These are phyloP conservation scores for Nettapus auritus DNA, from an alignment of 2,113 vertebrate species.

Conservation along the genomic window DNA sequence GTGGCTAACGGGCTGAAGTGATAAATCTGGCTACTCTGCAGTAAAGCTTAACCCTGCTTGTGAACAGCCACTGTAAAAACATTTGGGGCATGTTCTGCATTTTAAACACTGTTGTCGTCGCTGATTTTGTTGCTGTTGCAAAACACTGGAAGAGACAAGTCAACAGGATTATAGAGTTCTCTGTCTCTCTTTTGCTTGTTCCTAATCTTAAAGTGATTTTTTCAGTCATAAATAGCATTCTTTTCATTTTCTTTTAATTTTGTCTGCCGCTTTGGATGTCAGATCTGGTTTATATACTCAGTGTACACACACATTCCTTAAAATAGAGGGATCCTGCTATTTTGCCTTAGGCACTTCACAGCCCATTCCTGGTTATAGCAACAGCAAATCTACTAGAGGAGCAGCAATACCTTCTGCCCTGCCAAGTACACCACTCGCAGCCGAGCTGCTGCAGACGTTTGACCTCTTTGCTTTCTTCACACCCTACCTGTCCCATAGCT, in stretches of 20 bases:
- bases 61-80: constrained; percentile 58
- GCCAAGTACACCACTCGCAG: not conserved
- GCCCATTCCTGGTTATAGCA: constrained; percentile 1
- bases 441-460: not conserved
- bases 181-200: constrained; percentile 56
- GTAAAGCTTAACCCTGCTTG: constrained; percentile 31
- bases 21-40: constrained; percentile 52
- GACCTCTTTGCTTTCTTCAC: not conserved
- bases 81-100: constrained; percentile 69
- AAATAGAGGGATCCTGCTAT: constrained; percentile 16
- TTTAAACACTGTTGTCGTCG: constrained; percentile 63
- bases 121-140: constrained; percentile 57
- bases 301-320: not conserved
- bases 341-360: constrained; percentile 5
- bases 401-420: not conserved
- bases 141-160: constrained; percentile 69
- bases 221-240: constrained; percentile 68
- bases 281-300: constrained; percentile 23
- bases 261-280: constrained; percentile 63
- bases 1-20: constrained; percentile 31
- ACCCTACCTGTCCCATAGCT: rapidly evolving
- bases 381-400: not conserved
- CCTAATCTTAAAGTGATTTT: constrained; percentile 60
- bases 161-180: constrained; percentile 56
- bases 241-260: constrained; percentile 75